Base-by-base conservation (phyloP, 2,797 vertebrate species). In the Gadopsis marmoratus region DNA sequence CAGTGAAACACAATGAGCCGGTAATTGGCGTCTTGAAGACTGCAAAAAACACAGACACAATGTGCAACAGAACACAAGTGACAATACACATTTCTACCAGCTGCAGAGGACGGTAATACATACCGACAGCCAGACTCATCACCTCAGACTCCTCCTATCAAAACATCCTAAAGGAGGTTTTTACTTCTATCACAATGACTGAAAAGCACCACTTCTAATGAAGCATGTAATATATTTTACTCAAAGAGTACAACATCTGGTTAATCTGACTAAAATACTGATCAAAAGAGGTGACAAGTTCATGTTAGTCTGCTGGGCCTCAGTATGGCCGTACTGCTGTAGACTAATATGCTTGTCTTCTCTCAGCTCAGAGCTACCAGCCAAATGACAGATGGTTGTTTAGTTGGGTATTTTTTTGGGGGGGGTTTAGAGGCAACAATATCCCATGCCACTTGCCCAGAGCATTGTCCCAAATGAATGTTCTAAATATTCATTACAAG, bases 321-420 rank as follows among this genome's bases (percentile, higher is more conserved):
- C 47, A 55, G 60, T 55, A 8, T 19, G 21, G 17, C 23, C 39
- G 9, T 39, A 26, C n/a, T 60, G 56, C 55, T 35, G 37, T 12
- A 35, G 16, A 65, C n/a, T 76, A n/a, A 56, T 53, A 70, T 2
- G 43, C 35, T 62, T 4, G 4, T 50, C 19, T 37, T 23, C 26
- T 67, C n/a, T 70, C 9, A 33, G 31, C 56, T 64, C 55, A 58
- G 53, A 77, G 47, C 64, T 47, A 56, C 53, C 26, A 54, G 76
- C 76, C 39, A 79, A 84, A 76, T 54, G 74, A 79, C 90, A 93
- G 86, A 93, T 90, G 91, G 90, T 69, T 78, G 73, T 50, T 89
- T 71, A 35, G 70, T 83, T 81, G 26, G 26, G 26, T 74, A 65
- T 39, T 3, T 37, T 37, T 9, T 37, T 37, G 7, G 33, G 33